Evolutionary conservation across 2,888 invertebrate species (phyloP).

Genomic region (Brachypalpus laphriformis): DNA sequence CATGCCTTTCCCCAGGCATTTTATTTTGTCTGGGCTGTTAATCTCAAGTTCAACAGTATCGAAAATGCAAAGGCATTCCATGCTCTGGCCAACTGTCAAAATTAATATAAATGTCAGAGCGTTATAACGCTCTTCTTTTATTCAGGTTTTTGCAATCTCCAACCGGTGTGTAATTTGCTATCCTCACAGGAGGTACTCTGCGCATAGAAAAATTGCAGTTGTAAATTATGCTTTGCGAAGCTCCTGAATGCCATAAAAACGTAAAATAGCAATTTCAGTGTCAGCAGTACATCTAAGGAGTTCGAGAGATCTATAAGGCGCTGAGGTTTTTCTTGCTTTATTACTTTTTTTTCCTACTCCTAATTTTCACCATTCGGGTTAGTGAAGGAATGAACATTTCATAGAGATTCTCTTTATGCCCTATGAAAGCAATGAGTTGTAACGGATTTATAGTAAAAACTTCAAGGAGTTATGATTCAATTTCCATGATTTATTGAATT

Average conservation of each 20-base stretch:
- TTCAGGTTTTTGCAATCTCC: not conserved
- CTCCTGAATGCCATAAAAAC: conserved; percentile 23
- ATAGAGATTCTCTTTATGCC: conserved; percentile 2
- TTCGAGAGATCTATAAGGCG: not conserved
- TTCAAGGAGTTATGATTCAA: conserved; percentile 59
- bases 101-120: conserved; percentile 12
- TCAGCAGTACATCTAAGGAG: conserved; percentile 3
- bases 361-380: conserved; percentile 9
- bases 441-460: conserved; percentile 26
- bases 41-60: conserved; percentile 10
- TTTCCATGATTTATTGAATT: conserved; percentile 53
- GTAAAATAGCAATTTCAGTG: conserved; percentile 21
- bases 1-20: not conserved
- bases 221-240: conserved; percentile 32
- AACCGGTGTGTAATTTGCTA: conserved; percentile 18
- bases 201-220: conserved; percentile 23
- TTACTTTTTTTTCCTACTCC: not conserved
- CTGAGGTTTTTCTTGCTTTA: conserved; percentile 11
- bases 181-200: conserved; percentile 20
- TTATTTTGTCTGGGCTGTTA: not conserved
- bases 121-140: not conserved
- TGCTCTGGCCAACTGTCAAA: conserved; percentile 37
- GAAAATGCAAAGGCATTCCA: conserved; percentile 13
- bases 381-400: not conserved
- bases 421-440: conserved; percentile 36